A percentile compares a stretch with the other conserved stretches of the same genome.
phyloP scores from a whole-genome alignment of 2,888 invertebrate species.

The Pardosa pseudoannulata region DNA sequence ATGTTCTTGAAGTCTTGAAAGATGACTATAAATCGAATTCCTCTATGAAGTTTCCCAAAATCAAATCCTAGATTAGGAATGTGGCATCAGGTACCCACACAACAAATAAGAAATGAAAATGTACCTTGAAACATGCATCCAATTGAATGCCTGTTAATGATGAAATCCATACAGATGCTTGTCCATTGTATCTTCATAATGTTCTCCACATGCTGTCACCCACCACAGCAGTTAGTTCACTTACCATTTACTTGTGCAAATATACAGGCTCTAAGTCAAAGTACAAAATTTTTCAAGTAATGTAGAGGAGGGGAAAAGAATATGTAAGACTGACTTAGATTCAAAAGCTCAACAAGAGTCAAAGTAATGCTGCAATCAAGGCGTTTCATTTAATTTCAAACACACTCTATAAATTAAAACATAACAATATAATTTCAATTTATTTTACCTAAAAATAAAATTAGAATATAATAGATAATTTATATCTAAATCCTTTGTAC shows the following conservation, averaged over 20 bases:
- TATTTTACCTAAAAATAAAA: slow-evolving; percentile 61
- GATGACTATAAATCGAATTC: too few species aligned
- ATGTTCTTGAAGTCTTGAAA: too few species aligned
- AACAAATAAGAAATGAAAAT: slow-evolving; percentile 36
- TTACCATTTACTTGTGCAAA: slow-evolving; percentile 9
- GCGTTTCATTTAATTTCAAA: neutral
- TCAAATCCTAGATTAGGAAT: too few species aligned
- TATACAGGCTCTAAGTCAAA: neutral
- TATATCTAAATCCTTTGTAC: slow-evolving; percentile 59
- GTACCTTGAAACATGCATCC: slow-evolving; percentile 61
- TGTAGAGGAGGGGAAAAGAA: too few species aligned
- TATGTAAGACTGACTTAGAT: neutral
- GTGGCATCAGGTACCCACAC: slow-evolving; percentile 49
- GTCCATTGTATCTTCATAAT: slow-evolving; percentile 33
- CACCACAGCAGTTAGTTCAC: neutral
- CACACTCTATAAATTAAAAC: slow-evolving; percentile 44
- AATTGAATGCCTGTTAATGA: slow-evolving; percentile 56
- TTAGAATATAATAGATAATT: slow-evolving; percentile 55
- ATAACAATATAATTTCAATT: slow-evolving; percentile 61
- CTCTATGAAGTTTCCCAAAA: too few species aligned
- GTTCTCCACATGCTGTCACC: neutral
- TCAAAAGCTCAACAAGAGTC: neutral
- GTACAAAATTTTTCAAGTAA: neutral
- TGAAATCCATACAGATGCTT: slow-evolving; percentile 21
- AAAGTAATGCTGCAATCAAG: neutral